phyloP scores from a whole-genome alignment of 2,888 invertebrate genomes.

The Paralinhomoeus sp. region DNA sequence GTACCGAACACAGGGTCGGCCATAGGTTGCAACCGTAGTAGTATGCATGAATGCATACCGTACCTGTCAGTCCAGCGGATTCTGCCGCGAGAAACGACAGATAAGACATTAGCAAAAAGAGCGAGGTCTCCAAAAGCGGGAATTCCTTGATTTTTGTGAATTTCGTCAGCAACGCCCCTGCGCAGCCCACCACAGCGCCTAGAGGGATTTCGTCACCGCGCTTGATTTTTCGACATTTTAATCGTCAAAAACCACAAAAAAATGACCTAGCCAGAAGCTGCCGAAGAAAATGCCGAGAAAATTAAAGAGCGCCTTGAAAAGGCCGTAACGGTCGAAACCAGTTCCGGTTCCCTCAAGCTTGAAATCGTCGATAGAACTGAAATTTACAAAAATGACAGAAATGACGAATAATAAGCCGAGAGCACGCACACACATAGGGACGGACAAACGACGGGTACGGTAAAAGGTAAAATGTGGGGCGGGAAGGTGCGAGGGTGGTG shows the following conservation, averaged over 20 bases:
- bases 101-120: constrained; percentile 93
- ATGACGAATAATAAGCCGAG: not conserved
- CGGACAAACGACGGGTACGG: not conserved
- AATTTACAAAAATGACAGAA: not conserved
- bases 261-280: constrained; percentile 36
- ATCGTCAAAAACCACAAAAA: not conserved
- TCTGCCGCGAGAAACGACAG: constrained; percentile 89
- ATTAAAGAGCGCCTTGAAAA: not conserved
- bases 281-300: constrained; percentile 34
- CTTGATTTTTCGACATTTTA: not conserved
- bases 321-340: not conserved
- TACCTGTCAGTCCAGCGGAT: constrained; percentile 79
- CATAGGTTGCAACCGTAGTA: not conserved
- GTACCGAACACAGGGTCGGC: not conserved
- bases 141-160: constrained; percentile 51
- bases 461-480: no score
- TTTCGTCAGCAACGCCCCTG: constrained; percentile 54
- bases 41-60: constrained; percentile 11
- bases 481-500: no score
- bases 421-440: not conserved
- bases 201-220: not conserved
- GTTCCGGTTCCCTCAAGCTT: no score
- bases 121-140: constrained; percentile 74
- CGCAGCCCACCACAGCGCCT: constrained; percentile 47
- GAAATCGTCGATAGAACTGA: no score